Percentiles rank a stretch among this genome's conserved stretches.
phyloP scores from a whole-genome alignment of 2,113 vertebrate genomes.

The Perca flavescens region DNA sequence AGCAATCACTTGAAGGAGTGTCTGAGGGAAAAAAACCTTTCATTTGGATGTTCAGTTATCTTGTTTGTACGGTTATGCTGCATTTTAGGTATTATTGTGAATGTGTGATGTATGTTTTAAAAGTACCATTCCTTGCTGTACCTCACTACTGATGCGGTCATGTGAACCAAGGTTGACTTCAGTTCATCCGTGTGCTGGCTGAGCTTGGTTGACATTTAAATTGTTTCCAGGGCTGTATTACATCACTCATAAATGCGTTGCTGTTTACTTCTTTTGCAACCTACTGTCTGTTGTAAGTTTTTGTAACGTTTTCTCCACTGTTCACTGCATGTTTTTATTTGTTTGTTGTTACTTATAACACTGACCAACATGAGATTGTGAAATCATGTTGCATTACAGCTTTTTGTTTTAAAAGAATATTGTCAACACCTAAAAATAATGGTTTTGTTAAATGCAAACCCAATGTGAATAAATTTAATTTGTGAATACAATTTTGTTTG shows the following conservation, averaged over 20 bases:
- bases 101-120: not conserved
- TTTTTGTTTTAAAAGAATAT: not conserved
- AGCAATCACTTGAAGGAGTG: not conserved
- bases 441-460: slow-evolving; percentile 29
- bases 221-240: slow-evolving; percentile 9
- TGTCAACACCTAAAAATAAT: not conserved
- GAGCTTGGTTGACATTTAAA: not conserved
- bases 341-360: not conserved
- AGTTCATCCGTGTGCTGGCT: not conserved
- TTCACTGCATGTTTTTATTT: slow-evolving; percentile 7
- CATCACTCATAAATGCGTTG: not conserved
- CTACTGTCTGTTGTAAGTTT: not conserved
- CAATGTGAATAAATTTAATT: slow-evolving; percentile 49
- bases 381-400: not conserved
- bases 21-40: not conserved
- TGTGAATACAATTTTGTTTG: not conserved
- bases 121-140: not conserved
- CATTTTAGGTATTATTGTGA: not conserved
- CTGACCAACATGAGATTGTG: not conserved
- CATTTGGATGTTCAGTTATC: not conserved
- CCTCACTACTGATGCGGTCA: slow-evolving; percentile 26
- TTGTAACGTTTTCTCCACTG: not conserved
- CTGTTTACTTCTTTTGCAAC: not conserved
- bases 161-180: slow-evolving; percentile 6
- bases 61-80: slow-evolving; percentile 11